These are phyloP conservation scores for Butorides virescens DNA, from an alignment of 2,113 vertebrate genomes.

Conservation along the genomic window DNA sequence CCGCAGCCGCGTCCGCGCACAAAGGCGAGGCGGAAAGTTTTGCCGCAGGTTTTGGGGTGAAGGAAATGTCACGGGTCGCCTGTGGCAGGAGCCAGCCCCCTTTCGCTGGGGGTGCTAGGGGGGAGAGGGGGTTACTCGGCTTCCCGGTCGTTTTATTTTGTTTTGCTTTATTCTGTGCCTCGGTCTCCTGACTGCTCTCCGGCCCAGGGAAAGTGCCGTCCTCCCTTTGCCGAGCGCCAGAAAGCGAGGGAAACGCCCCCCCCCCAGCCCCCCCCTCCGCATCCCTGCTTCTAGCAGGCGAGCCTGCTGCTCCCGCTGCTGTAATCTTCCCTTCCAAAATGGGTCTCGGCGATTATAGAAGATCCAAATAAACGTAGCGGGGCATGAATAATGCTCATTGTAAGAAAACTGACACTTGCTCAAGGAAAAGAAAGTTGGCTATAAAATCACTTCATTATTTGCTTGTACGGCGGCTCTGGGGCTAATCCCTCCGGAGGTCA, in stretches of 20 bases:
- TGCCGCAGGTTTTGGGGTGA: neutral
- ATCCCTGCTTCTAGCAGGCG: conserved; percentile 24
- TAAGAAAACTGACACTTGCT: conserved; percentile 78
- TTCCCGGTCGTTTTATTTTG: neutral
- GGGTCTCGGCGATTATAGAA: conserved; percentile 66
- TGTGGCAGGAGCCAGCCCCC: neutral
- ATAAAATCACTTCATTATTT: conserved; percentile 80
- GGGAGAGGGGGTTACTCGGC: neutral
- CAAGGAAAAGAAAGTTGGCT: conserved; percentile 76
- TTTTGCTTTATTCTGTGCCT: neutral
- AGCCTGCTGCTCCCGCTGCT: conserved; percentile 47
- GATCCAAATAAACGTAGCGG: conserved; percentile 76
- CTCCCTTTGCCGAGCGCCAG: no score
- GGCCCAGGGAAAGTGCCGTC: no score
- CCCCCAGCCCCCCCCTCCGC: neutral
- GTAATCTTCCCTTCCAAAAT: conserved; percentile 70
- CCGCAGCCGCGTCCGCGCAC: neutral
- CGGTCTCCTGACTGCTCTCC: no score
- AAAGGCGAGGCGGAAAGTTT: neutral
- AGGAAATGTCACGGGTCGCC: neutral
- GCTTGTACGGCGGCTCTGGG: conserved; percentile 69
- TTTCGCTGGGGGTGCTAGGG: neutral
- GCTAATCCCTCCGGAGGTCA: conserved; percentile 73
- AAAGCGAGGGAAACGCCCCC: neutral
- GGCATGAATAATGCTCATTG: conserved; percentile 78